Evolutionary conservation across 2,888 invertebrate species (phyloP).

Genomic region (Cerastis rubricosa): DNA sequence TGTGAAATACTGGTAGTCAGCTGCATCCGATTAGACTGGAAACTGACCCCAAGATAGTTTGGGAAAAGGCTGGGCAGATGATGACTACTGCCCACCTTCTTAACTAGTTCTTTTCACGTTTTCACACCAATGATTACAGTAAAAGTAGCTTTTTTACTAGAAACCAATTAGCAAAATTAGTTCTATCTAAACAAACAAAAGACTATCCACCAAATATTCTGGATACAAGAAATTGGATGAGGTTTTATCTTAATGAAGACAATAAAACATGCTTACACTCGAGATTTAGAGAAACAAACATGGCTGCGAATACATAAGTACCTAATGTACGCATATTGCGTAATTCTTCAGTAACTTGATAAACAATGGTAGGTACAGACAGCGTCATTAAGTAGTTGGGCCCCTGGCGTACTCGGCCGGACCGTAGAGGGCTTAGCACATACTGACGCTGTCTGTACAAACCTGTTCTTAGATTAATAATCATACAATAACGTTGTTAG

Average conservation of each 20-base stretch:
- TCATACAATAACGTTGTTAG: too few species aligned
- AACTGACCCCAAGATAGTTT: too few species aligned
- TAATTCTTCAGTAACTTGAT: constrained; percentile 36
- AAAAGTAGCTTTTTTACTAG: not conserved
- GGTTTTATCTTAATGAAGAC: constrained; percentile 60
- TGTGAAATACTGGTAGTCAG: too few species aligned
- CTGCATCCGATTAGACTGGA: too few species aligned
- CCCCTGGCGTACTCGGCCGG: too few species aligned
- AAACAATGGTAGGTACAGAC: not conserved
- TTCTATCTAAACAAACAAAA: not conserved
- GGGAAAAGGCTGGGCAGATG: too few species aligned
- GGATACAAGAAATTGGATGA: constrained; percentile 34
- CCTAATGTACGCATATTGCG: constrained; percentile 18
- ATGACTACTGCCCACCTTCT: too few species aligned
- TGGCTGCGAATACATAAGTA: constrained; percentile 25
- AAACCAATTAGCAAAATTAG: constrained; percentile 9
- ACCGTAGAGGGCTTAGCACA: too few species aligned
- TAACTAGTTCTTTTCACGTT: not conserved
- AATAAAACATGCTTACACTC: constrained; percentile 57
- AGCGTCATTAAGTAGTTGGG: too few species aligned
- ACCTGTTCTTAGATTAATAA: too few species aligned
- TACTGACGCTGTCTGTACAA: too few species aligned
- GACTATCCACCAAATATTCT: constrained; percentile 17
- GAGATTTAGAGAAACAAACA: constrained; percentile 47
- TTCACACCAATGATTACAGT: not conserved